Conservation (phyloP, 1,140 invertebrate species). For the Notospermus geniculatus region DNA sequence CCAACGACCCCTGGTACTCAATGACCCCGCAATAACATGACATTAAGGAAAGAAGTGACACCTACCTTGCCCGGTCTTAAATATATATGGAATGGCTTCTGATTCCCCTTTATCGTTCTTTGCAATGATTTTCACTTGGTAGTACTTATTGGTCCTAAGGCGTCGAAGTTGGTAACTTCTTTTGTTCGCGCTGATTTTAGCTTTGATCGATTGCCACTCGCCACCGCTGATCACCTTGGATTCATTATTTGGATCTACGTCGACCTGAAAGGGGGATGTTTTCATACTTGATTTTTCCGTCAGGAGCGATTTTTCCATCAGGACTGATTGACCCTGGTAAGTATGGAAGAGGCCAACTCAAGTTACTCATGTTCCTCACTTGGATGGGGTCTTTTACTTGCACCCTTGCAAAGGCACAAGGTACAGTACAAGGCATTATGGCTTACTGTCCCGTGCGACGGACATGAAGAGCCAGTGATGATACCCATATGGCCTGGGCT, state of each 20-base stretch:
- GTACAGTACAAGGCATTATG: no score
- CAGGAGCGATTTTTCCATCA: not conserved
- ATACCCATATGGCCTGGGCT: no score
- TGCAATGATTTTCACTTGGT: not conserved
- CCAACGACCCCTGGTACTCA: no score
- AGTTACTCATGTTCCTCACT: no score
- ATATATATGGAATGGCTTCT: not conserved
- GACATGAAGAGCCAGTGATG: no score
- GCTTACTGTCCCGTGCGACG: no score
- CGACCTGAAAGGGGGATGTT: conserved; percentile 6
- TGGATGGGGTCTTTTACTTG: no score
- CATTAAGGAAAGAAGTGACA: no score
- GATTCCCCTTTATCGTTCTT: not conserved
- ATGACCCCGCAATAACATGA: no score
- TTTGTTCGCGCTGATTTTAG: not conserved
- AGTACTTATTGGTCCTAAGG: not conserved
- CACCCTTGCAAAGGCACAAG: no score
- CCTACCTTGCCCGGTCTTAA: no score
- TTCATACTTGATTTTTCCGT: not conserved
- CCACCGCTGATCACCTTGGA: conserved; percentile 5
- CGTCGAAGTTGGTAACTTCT: not conserved
- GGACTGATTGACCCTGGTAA: not conserved
- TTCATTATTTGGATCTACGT: not conserved
- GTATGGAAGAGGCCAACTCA: no score
- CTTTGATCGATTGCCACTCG: not conserved